Evolutionary conservation across 2,113 vertebrate species (phyloP).

Genomic region (Amia ocellicauda): DNA sequence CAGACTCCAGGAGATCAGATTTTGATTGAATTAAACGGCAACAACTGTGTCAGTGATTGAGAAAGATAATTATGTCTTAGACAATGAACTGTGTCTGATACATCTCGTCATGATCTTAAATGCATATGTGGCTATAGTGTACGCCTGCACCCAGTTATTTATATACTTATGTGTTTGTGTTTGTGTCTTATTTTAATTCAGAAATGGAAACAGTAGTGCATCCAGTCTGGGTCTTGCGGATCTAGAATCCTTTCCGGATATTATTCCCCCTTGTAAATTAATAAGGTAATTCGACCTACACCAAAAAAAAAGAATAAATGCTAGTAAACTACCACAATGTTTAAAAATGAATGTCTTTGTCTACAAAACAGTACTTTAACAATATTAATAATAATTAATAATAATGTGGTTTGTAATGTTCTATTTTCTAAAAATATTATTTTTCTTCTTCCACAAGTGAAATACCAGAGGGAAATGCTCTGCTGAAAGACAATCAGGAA

Average conservation of each 20-base stretch:
- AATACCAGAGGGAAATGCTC: slow-evolving; percentile 71
- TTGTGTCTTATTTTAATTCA: slow-evolving; percentile 51
- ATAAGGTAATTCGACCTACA: slow-evolving; percentile 85
- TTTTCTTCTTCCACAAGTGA: slow-evolving; percentile 71
- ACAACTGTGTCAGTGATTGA: neutral
- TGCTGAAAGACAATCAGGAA: slow-evolving; percentile 67
- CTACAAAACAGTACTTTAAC: slow-evolving; percentile 15
- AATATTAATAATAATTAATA: neutral
- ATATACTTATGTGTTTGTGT: too few relatives aligned
- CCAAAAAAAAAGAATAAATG: too few relatives aligned
- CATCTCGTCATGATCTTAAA: too few relatives aligned
- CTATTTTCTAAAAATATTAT: slow-evolving; percentile 23
- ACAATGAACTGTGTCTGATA: too few relatives aligned
- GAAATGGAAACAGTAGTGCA: slow-evolving; percentile 90
- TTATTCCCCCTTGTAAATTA: slow-evolving; percentile 67
- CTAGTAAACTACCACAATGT: too few relatives aligned
- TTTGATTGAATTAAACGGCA: neutral
- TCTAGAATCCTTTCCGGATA: slow-evolving; percentile 86
- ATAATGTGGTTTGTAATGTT: neutral
- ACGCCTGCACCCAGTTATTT: too few relatives aligned
- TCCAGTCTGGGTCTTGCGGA: slow-evolving; percentile 88
- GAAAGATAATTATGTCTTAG: too few relatives aligned
- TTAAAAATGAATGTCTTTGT: too few relatives aligned
- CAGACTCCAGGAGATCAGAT: neutral
- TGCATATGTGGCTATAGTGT: too few relatives aligned